phyloP scores from a whole-genome alignment of 1,140 invertebrate genomes.

The Doryteuthis pealeii region DNA sequence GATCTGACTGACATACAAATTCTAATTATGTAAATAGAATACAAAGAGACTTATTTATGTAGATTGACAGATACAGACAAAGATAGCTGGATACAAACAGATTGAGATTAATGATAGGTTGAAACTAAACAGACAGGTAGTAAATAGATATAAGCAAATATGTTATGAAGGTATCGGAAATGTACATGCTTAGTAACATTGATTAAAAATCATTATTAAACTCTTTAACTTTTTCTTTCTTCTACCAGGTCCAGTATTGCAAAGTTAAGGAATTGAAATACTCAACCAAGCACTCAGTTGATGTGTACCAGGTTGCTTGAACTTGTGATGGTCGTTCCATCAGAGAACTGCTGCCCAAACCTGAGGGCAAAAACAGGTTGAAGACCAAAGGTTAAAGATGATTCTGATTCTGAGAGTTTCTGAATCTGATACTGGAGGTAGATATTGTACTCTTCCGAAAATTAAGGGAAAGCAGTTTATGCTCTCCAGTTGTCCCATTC shows the following conservation, averaged over 20 bases:
- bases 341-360: background rate
- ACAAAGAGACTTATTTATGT: no score
- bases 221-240: background rate
- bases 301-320: background rate
- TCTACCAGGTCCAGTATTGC: background rate
- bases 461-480: conserved; percentile 63
- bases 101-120: no score
- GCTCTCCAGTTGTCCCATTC: conserved; percentile 1
- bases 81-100: no score
- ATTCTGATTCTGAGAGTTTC: background rate
- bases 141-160: no score
- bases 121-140: no score
- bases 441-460: background rate
- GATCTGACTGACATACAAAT: no score
- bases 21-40: no score
- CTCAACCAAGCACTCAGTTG: background rate
- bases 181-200: no score
- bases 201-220: no score
- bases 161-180: no score
- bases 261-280: background rate
- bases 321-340: background rate
- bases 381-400: no score
- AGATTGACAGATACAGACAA: no score
- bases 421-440: background rate
- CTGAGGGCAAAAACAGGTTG: background rate